Percentiles rank a stretch among this genome's conserved stretches.
Evolutionary conservation across 2,888 invertebrate genomes (phyloP).

Genomic region (Lysandra bellargus): DNA sequence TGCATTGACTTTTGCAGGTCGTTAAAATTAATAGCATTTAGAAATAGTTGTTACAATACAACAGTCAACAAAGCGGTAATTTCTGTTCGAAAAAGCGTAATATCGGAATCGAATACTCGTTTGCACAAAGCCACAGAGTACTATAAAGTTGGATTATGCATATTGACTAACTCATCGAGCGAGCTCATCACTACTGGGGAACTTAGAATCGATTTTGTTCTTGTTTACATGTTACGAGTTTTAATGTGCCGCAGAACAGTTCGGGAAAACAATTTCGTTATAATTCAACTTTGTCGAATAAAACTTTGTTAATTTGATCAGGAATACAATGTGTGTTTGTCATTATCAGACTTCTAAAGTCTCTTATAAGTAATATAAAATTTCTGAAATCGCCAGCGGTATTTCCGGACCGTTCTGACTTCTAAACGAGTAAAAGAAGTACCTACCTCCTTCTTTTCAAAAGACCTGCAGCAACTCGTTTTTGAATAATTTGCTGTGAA

Average conservation of each 20-base stretch:
- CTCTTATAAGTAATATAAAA: background rate
- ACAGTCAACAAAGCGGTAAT: constrained; percentile 2
- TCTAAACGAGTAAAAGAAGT: background rate
- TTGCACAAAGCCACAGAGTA: constrained; percentile 23
- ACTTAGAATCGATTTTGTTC: constrained; percentile 31
- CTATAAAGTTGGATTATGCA: constrained; percentile 22
- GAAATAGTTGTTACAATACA: background rate
- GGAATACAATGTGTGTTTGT: background rate
- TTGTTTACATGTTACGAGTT: constrained; percentile 29
- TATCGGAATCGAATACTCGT: constrained; percentile 22
- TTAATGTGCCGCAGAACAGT: constrained; percentile 49
- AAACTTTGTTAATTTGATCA: constrained; percentile 11
- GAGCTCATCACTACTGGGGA: constrained; percentile 10
- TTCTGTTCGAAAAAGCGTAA: background rate
- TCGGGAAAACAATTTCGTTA: constrained; percentile 60
- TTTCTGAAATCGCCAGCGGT: background rate
- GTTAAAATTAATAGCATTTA: background rate
- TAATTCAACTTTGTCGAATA: constrained; percentile 60
- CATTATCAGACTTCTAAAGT: background rate
- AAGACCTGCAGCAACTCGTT: background rate
- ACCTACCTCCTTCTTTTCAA: background rate
- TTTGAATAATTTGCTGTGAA: too few species aligned
- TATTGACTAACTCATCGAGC: constrained; percentile 26
- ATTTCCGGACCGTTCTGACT: background rate
- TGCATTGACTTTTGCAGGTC: background rate